Evolutionary conservation across 2,113 vertebrate genomes (phyloP), one percentile per base, ranked within the genome.

Genomic region (Sterna hirundo): DNA sequence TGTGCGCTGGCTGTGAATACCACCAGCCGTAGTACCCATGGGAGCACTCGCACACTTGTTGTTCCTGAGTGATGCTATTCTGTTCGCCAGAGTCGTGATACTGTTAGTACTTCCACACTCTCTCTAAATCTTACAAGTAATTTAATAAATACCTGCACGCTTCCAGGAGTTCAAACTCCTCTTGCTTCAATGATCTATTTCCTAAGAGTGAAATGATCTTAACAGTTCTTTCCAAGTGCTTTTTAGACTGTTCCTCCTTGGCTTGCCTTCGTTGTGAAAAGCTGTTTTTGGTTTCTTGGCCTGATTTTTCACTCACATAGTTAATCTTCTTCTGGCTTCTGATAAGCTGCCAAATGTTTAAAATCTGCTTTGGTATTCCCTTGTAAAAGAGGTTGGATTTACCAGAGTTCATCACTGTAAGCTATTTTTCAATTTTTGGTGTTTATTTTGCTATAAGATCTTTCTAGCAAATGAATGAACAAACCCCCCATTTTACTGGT

Each of bases 321-420:
- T 97, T 96, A 96, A 96, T 94, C 95, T 93, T 96, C 58, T 81
- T 82, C 86, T 92, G 86, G 60, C 58, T 96, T 92, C 93, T 97
- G 95, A 91, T 79, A 92, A 93, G 85, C 70, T 94, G 97, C 97
- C 97, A 97, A 91, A 58, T 87, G 84, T 89, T 96, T 96, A 93
- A 94, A 96, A 95, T 94, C 76, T 93, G 81, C 84, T 96, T 92
- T 95, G 86, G 90, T 95, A 94, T 94, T 96, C 88, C 94, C 94
- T 91, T 94, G 81, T 95, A 94, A 96, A 95, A 94, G 90, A 76
- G 22, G 52, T 27, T 95, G 78, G 60, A 91, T 95, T 87, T 93
- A 95, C 84, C 86, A 72, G 70, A 83, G 95, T 95, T 96, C 70
- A 40, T 83, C 65, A 15, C 62, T 91, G 83, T 76, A 94, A 94